Percentiles rank a stretch among this genome's conserved stretches.
Evolutionary conservation across 2,888 invertebrate species (phyloP).

Genomic region (Philopedon plagiatum): DNA sequence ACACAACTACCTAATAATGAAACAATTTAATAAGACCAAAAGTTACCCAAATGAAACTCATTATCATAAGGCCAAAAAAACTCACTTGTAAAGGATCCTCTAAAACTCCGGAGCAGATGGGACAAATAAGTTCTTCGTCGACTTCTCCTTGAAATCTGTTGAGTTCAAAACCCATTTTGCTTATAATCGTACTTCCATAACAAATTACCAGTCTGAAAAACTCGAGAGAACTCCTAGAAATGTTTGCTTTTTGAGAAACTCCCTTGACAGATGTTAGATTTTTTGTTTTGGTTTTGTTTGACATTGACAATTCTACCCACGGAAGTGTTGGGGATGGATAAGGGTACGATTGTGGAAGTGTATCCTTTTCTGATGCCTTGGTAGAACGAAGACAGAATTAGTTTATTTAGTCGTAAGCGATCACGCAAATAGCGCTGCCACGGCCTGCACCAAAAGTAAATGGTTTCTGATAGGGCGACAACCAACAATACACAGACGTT

Average conservation of each 20-base stretch:
- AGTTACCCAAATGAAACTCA: slow-evolving; percentile 5
- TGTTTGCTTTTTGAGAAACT: slow-evolving; percentile 26
- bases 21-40: slow-evolving; percentile 1
- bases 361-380: neutral
- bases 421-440: no score
- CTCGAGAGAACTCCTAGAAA: neutral
- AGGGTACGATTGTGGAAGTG: neutral
- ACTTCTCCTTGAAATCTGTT: slow-evolving; percentile 95
- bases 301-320: slow-evolving; percentile 22
- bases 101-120: slow-evolving; percentile 95
- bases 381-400: neutral
- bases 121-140: slow-evolving; percentile 96
- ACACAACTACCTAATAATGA: neutral
- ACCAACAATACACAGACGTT: neutral
- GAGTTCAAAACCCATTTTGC: slow-evolving; percentile 92
- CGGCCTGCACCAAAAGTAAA: no score
- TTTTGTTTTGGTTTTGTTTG: slow-evolving; percentile 40
- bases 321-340: slow-evolving; percentile 2
- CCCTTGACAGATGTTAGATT: slow-evolving; percentile 40
- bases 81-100: slow-evolving; percentile 94
- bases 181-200: slow-evolving; percentile 43
- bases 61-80: slow-evolving; percentile 26
- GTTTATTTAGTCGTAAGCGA: no score
- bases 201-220: slow-evolving; percentile 27
- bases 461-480: no score